Conservation (phyloP, 2,797 vertebrate species). For the Botia kubotai region DNA sequence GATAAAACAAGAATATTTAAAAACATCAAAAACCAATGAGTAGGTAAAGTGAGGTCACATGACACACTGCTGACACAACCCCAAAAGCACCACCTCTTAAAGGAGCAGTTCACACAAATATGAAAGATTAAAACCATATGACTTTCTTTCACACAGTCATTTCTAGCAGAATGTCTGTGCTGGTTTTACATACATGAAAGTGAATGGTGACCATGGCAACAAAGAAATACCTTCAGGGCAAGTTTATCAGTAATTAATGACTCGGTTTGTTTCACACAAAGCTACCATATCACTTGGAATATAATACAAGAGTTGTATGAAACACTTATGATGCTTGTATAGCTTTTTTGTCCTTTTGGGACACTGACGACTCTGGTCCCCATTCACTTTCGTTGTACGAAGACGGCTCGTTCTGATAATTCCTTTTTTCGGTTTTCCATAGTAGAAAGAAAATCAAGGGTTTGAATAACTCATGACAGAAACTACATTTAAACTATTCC, state of each 20-base stretch:
- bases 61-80: slow-evolving; percentile 45
- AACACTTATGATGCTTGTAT: background rate
- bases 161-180: background rate
- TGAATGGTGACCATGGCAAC: background rate
- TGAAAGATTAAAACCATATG: background rate
- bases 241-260: no score
- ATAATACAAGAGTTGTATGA: no score
- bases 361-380: background rate
- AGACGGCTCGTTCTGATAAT: background rate
- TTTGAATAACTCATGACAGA: background rate
- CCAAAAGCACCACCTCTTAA: slow-evolving; percentile 48
- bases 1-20: slow-evolving; percentile 55
- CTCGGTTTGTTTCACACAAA: no score
- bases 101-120: background rate
- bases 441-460: background rate
- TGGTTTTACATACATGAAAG: background rate
- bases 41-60: slow-evolving; percentile 46
- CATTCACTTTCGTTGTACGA: background rate
- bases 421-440: background rate
- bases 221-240: background rate
- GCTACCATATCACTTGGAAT: no score
- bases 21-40: background rate
- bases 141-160: background rate
- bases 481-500: background rate
- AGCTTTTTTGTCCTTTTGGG: no score